Percentiles rank a stretch among this genome's conserved stretches.
Conservation (phyloP, 2,888 invertebrate species). For the Cataglyphis rosenhaueri region DNA sequence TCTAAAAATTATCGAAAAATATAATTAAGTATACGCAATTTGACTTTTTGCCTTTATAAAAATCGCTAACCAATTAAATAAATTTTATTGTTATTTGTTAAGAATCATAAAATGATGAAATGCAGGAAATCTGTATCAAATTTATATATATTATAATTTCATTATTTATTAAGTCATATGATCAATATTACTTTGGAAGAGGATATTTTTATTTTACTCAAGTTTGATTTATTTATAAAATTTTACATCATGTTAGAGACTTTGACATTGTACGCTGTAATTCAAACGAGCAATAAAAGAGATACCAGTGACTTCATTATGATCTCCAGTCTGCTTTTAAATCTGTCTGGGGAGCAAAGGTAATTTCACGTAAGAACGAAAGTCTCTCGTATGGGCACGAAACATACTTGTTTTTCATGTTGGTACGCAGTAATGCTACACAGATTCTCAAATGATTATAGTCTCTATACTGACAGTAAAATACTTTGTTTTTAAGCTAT, state of each 20-base stretch:
- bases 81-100: slow-evolving; percentile 20
- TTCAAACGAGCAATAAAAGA: slow-evolving; percentile 41
- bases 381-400: slow-evolving; percentile 48
- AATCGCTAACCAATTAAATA: slow-evolving; percentile 4
- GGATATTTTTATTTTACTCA: slow-evolving; percentile 15
- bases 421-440: slow-evolving; percentile 39
- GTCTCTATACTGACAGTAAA: not conserved
- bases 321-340: slow-evolving; percentile 5
- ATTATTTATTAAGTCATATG: slow-evolving; percentile 1
- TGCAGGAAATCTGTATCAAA: not conserved
- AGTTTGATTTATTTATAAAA: slow-evolving; percentile 4
- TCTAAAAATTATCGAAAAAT: not conserved
- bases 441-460: slow-evolving; percentile 19
- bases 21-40: not conserved
- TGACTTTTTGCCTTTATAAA: slow-evolving; percentile 6
- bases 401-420: slow-evolving; percentile 40
- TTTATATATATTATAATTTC: slow-evolving; percentile 10
- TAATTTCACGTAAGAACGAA: slow-evolving; percentile 62
- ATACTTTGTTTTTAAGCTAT: not conserved
- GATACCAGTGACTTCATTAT: not conserved
- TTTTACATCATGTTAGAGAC: not conserved
- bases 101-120: not conserved
- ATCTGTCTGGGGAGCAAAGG: slow-evolving; percentile 27
- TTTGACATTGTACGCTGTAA: slow-evolving; percentile 25
- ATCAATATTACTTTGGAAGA: not conserved